Base-by-base conservation (phyloP, 1,140 invertebrate genomes). In the Chrysomallon squamiferum region DNA sequence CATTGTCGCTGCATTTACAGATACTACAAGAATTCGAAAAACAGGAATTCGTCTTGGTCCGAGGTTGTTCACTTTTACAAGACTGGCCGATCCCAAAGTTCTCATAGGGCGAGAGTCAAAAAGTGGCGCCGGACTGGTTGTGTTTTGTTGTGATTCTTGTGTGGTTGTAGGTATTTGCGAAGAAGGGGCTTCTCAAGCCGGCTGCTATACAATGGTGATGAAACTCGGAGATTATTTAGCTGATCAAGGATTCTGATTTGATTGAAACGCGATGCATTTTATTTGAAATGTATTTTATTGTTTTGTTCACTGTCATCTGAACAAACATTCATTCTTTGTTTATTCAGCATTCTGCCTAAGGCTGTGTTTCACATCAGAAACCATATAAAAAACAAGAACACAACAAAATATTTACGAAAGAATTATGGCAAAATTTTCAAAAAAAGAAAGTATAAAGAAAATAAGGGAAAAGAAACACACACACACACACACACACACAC, bases 181-280 rank as follows among this genome's bases (percentile, higher is more conserved):
- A 13, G 50, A 54, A 7, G 50, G 50, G 2, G 29, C 50, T 0
- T 30, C 22, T 18, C 50, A 25, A 25, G 50, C 22, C 13, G 29
- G 50, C 50, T 54, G 50, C 50, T 54, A 54, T 22, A 54, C 7
- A 15, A 54, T 30, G 1, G 29, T 54, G n/a, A 30, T 54, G 9
- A 54, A 54, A 54, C 9, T 54, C 13, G 50, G 50, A 30, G 50
- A 54, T 54, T 54, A 54, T 54, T 30, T 54, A 13, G 15, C 29
- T 54, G 50, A 54, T 13, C n/a, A 7, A 27, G 50, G 50, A 2
- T 54, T 22, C 50, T 54, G 50, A 54, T 5, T 18, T 18, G n/a
- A 13, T 18, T 5, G 45, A 47, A 43, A 11, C n/a, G 41, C 9
- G n/a, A 11, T 43, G 41, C 9, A 43, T 43, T 43, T 9, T 11